Conservation (phyloP, 2,797 vertebrate species). For the Enteromius argenteus region DNA sequence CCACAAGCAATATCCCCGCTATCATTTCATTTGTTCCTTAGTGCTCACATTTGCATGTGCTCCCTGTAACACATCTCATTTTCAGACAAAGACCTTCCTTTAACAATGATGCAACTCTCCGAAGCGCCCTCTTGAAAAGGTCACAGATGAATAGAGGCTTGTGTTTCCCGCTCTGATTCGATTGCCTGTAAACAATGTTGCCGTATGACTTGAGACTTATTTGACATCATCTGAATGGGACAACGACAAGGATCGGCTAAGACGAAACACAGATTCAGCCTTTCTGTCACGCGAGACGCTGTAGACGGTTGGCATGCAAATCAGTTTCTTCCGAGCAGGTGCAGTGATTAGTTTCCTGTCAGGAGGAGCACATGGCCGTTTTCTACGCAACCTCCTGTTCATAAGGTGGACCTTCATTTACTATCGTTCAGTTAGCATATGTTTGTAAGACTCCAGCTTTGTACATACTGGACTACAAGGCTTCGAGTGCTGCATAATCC, state of each 20-base stretch:
- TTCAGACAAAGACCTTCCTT: constrained; percentile 25
- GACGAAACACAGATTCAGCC: background rate
- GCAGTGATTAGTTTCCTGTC: constrained; percentile 40
- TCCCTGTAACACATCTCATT: constrained; percentile 27
- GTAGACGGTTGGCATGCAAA: constrained; percentile 30
- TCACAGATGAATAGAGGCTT: constrained; percentile 24
- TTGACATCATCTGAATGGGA: constrained; percentile 27
- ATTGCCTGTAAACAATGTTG: constrained; percentile 36
- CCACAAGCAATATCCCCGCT: constrained; percentile 18
- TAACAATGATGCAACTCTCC: constrained; percentile 34
- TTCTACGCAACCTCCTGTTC: constrained; percentile 37
- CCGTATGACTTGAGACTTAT: background rate
- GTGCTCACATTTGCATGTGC: constrained; percentile 26
- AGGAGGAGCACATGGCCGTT: constrained; percentile 52
- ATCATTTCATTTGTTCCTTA: constrained; percentile 32
- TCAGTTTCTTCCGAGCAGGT: constrained; percentile 39
- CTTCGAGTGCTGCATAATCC: background rate
- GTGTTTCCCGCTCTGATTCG: constrained; percentile 18
- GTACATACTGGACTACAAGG: background rate
- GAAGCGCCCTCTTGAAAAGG: constrained; percentile 41
- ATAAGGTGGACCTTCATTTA: constrained; percentile 31
- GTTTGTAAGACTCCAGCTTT: background rate
- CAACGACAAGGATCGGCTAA: background rate
- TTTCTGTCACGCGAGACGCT: background rate
- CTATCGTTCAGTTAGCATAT: constrained; percentile 33